phyloP scores from a whole-genome alignment of 2,113 vertebrate species.

The Nycticryphes semicollaris region DNA sequence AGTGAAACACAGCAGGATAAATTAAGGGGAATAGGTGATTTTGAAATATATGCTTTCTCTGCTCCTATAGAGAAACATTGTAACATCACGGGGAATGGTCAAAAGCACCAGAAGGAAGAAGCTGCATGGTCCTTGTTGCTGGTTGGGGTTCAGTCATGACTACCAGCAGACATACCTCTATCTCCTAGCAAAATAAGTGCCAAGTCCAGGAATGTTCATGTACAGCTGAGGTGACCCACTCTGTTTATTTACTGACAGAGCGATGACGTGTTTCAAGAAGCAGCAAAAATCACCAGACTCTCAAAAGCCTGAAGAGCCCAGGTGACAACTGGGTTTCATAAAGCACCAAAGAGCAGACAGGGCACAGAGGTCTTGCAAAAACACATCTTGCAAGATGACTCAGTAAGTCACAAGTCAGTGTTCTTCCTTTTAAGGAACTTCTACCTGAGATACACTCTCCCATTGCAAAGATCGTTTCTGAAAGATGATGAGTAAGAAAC shows the following conservation, averaged over 20 bases:
- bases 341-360: not conserved
- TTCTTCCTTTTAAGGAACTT: not conserved
- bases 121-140: not conserved
- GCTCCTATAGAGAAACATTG: not conserved
- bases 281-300: not conserved
- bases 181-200: not conserved
- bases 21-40: not conserved
- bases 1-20: not conserved
- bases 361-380: not conserved
- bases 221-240: not conserved
- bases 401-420: not conserved
- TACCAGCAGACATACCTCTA: not conserved
- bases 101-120: not conserved
- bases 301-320: not conserved
- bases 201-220: not conserved
- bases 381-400: not conserved
- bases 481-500: not conserved
- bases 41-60: not conserved
- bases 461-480: not conserved
- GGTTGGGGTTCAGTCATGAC: not conserved
- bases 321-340: not conserved
- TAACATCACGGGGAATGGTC: not conserved
- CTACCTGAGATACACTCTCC: not conserved
- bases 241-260: not conserved
- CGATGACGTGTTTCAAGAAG: not conserved